phyloP scores from a whole-genome alignment of 2,888 invertebrate species.

The Lumbricus terrestris region DNA sequence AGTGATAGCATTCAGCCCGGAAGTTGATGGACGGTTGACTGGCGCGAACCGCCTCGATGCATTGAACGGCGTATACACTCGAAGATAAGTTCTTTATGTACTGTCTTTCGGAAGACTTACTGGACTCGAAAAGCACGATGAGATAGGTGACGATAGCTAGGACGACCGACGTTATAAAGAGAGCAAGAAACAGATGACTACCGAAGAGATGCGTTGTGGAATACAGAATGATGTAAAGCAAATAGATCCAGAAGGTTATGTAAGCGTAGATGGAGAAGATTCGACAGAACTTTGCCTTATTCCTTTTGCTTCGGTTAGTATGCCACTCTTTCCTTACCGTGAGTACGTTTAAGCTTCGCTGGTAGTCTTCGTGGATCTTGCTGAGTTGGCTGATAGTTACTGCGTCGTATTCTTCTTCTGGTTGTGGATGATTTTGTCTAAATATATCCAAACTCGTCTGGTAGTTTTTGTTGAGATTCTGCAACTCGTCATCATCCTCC shows the following conservation, averaged over 20 bases:
- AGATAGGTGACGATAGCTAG: background rate
- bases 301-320: background rate
- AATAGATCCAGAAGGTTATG: background rate
- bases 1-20: background rate
- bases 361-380: background rate
- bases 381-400: background rate
- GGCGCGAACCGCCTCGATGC: background rate
- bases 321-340: background rate
- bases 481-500: background rate
- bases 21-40: background rate
- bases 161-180: background rate
- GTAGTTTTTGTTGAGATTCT: background rate
- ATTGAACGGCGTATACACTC: background rate
- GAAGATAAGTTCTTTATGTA: background rate
- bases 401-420: background rate
- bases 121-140: constrained; percentile 8
- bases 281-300: background rate
- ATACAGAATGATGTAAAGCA: background rate
- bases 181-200: background rate
- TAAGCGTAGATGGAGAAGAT: background rate
- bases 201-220: background rate
- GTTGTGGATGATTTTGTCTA: background rate
- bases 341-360: background rate
- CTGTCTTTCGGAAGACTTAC: background rate
- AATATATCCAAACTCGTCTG: background rate